Evolutionary conservation across 2,888 invertebrate genomes (phyloP).

Genomic region (Ischnura elegans): DNA sequence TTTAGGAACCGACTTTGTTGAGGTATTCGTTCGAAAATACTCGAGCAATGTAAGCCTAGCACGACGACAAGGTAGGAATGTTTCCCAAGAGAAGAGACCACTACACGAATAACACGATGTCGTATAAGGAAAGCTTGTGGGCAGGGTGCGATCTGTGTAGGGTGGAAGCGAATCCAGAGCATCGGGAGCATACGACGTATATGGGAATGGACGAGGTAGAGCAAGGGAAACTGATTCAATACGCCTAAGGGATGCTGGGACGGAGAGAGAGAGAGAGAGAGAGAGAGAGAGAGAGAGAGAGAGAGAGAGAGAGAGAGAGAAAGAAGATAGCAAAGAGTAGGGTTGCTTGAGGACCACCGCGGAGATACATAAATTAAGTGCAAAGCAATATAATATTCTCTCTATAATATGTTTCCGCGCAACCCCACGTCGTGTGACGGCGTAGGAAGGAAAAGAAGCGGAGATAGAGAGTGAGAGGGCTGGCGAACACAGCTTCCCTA

Average conservation of each 20-base stretch:
- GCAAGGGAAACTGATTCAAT: neutral
- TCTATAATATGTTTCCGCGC: neutral
- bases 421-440: neutral
- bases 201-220: neutral
- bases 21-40: too few species aligned
- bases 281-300: neutral
- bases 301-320: neutral
- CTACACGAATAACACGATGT: too few species aligned
- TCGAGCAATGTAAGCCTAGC: too few species aligned
- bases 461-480: neutral
- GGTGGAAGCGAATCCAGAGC: conserved; percentile 42
- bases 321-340: neutral
- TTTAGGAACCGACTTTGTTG: too few species aligned
- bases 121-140: too few species aligned
- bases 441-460: too few species aligned
- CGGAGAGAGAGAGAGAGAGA: neutral
- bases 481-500: neutral
- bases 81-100: too few species aligned
- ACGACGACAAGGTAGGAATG: too few species aligned
- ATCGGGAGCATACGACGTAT: neutral
- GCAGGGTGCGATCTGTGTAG: neutral
- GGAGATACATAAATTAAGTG: neutral
- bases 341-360: too few species aligned
- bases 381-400: conserved; percentile 31
- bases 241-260: neutral